Percentiles rank a stretch among this genome's conserved stretches.
Evolutionary conservation across 1,140 invertebrate species (phyloP).

Genomic region (Drosophila arizonae): DNA sequence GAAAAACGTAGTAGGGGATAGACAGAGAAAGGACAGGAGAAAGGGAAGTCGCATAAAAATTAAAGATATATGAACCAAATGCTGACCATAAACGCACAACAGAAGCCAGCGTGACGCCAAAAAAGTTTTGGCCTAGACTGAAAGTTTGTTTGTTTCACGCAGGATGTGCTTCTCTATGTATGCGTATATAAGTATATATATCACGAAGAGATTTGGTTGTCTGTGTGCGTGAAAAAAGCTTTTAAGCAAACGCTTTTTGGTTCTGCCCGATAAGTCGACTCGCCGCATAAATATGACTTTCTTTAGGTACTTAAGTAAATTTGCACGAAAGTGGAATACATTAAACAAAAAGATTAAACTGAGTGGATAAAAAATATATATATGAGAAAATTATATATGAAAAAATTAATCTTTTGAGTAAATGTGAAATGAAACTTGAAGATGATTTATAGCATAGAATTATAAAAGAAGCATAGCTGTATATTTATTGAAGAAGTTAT

Average conservation of each 20-base stretch:
- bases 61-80: slow-evolving; percentile 72
- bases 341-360: slow-evolving; percentile 66
- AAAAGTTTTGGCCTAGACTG: slow-evolving; percentile 48
- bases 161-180: slow-evolving; percentile 3
- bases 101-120: slow-evolving; percentile 68
- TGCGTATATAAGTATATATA: not conserved
- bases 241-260: slow-evolving; percentile 29
- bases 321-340: slow-evolving; percentile 49
- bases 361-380: slow-evolving; percentile 23
- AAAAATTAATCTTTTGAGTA: too few species aligned
- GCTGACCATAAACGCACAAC: slow-evolving; percentile 39
- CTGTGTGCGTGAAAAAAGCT: slow-evolving; percentile 38
- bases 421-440: too few species aligned
- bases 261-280: slow-evolving; percentile 32
- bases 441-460: too few species aligned
- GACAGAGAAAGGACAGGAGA: not conserved
- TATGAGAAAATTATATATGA: too few species aligned
- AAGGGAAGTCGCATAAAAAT: slow-evolving; percentile 50
- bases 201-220: not conserved
- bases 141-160: slow-evolving; percentile 31
- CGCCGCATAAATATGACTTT: slow-evolving; percentile 59
- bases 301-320: slow-evolving; percentile 27
- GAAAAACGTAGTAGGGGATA: not conserved
- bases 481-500: too few species aligned
- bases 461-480: too few species aligned